Base-by-base conservation (phyloP, 2,113 vertebrate genomes). In the Tenrec ecaudatus region DNA sequence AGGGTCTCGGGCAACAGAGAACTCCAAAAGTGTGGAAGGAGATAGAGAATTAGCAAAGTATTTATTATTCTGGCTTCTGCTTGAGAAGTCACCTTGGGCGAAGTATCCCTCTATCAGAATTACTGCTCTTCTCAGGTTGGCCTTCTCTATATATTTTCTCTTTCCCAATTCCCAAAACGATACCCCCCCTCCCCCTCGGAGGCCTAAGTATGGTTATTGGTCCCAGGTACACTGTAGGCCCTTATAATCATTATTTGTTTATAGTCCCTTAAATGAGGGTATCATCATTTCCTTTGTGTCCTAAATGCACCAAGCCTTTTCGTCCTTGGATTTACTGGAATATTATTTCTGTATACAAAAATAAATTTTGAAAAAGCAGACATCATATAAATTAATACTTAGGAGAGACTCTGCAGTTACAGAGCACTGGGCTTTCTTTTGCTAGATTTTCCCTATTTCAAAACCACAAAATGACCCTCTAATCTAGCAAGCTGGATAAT, bases 401-500 rank as follows among this genome's bases (percentile, higher is more conserved):
- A 8, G 47, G 47, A 10, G 1, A 75, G n/a, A 47, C 0, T 82
- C 38, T 31, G 9, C 29, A 88, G n/a, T 92, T 92, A 77, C 58
- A 17, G 69, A 91, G 71, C 2, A 71, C 25, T 58, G 20, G 31
- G 47, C 53, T n/a, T 89, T 85, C 36, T 69, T 96, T 89, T 85
- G 47, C 53, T 90, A 88, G 60, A 60, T 76, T 73, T 53, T 53
- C 47, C 47, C 47, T 53, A 53, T 90, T 93, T 95, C 47, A 82
- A 71, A 80, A 93, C 94, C 93, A 66, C 33, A 90, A 93, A 73
- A 69, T 90, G 27, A 68, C 9, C 2, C 47, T 81, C 22, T 81
- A 73, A 91, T 33, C 60, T 82, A 88, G 47, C 71, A 96, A 95
- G 95, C 33, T 33, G 75, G 3, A 95, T 90, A 62, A 95, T 90